These are phyloP conservation scores for Margarornis squamiger DNA, from an alignment of 2,797 vertebrate genomes.

Conservation along the genomic window DNA sequence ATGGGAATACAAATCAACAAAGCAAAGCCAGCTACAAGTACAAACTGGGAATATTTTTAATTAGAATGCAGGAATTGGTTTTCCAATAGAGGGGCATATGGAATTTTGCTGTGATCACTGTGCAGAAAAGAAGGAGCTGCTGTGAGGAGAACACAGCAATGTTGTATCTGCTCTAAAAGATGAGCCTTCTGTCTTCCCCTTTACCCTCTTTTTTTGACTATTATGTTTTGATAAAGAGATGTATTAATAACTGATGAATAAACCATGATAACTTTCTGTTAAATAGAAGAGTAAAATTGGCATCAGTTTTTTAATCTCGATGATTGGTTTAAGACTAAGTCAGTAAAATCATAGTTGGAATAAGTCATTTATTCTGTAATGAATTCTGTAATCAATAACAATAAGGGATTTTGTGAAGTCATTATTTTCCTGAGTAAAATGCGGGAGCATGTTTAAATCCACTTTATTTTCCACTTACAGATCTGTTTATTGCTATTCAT, in stretches of 20 bases:
- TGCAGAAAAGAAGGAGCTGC: neutral
- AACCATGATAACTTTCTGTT: neutral
- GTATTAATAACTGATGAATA: neutral
- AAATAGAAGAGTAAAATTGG: neutral
- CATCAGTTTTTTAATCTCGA: neutral
- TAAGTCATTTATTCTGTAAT: neutral
- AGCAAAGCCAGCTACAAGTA: neutral
- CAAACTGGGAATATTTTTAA: neutral
- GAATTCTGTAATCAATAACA: conserved; percentile 27
- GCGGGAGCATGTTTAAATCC: conserved; percentile 43
- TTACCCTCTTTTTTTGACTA: neutral
- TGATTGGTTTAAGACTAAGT: conserved; percentile 2
- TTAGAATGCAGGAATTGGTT: neutral
- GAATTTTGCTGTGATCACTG: neutral
- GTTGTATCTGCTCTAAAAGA: conserved; percentile 8
- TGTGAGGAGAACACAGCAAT: neutral
- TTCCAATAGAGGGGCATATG: neutral
- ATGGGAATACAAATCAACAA: neutral
- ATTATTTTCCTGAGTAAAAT: conserved; percentile 8
- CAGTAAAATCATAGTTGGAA: conserved; percentile 13
- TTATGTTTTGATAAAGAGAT: neutral
- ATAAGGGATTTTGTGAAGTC: neutral
- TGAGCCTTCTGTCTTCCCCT: neutral
- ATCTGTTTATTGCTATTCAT: neutral
- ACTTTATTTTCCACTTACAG: neutral